Percentiles rank a stretch among this genome's conserved stretches.
Evolutionary conservation across 2,888 invertebrate species (phyloP).

Genomic region (Myathropa florea): DNA sequence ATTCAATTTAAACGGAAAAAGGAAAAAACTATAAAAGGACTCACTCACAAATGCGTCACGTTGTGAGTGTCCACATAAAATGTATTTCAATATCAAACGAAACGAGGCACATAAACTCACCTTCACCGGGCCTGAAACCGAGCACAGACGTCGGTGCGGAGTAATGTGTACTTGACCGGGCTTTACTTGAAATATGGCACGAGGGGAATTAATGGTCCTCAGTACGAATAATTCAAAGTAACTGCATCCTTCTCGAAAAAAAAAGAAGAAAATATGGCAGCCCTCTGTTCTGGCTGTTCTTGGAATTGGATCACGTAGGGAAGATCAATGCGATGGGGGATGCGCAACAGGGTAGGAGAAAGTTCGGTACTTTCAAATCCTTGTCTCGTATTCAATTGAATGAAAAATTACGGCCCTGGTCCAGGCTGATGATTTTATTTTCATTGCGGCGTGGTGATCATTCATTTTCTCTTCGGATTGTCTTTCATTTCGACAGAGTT

Average conservation of each 20-base stretch:
- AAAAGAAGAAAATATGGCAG: background rate
- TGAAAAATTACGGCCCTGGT: background rate
- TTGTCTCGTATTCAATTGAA: conserved; percentile 5
- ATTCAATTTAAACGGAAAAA: conserved; percentile 2
- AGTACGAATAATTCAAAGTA: background rate
- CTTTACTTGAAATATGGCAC: background rate
- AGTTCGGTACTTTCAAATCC: background rate
- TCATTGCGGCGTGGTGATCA: background rate
- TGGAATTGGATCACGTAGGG: conserved; percentile 36
- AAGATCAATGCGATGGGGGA: background rate
- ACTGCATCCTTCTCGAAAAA: background rate
- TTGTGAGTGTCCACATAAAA: background rate
- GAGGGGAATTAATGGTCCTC: background rate
- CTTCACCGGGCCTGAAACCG: background rate
- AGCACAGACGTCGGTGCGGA: background rate
- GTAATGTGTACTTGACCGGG: background rate
- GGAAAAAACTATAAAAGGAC: conserved; percentile 17
- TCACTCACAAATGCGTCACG: background rate
- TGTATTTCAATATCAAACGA: background rate
- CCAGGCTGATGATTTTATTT: background rate
- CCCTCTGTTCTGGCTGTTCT: background rate
- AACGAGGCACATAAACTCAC: background rate
- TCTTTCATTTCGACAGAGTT: background rate
- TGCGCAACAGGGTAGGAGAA: background rate
- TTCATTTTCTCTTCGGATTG: conserved; percentile 1